Evolutionary conservation across 2,797 vertebrate species (phyloP).

Genomic region (Chrysocyon brachyurus): DNA sequence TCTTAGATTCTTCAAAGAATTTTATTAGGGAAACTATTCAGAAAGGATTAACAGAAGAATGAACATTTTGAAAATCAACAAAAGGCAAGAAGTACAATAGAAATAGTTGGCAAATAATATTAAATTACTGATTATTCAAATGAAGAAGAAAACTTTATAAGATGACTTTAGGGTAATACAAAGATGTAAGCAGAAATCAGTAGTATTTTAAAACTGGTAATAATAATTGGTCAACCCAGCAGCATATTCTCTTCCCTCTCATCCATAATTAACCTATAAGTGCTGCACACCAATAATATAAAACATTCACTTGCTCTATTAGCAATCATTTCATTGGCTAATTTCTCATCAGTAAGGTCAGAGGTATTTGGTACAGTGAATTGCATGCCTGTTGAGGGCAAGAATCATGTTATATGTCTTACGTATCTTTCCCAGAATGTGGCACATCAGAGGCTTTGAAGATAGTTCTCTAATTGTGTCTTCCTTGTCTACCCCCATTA

Average conservation of each 20-base stretch:
- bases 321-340: background rate
- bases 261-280: background rate
- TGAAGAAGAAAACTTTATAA: background rate
- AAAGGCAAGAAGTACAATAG: background rate
- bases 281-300: background rate
- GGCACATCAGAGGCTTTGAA: background rate
- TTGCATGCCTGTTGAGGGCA: background rate
- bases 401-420: background rate
- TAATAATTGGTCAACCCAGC: background rate
- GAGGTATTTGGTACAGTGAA: background rate
- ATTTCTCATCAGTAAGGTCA: background rate
- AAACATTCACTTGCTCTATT: background rate
- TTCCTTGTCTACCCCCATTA: background rate
- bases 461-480: background rate
- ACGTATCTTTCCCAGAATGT: background rate
- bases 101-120: background rate
- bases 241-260: background rate
- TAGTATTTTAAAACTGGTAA: background rate
- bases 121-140: background rate
- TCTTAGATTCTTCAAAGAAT: background rate
- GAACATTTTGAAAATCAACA: constrained; percentile 28
- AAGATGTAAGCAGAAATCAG: background rate
- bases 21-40: constrained; percentile 18
- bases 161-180: background rate
- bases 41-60: background rate